Evolutionary conservation across 2,888 invertebrate species (phyloP), one percentile per base, ranked within the genome.

Genomic region (Euplagia quadripunctaria): DNA sequence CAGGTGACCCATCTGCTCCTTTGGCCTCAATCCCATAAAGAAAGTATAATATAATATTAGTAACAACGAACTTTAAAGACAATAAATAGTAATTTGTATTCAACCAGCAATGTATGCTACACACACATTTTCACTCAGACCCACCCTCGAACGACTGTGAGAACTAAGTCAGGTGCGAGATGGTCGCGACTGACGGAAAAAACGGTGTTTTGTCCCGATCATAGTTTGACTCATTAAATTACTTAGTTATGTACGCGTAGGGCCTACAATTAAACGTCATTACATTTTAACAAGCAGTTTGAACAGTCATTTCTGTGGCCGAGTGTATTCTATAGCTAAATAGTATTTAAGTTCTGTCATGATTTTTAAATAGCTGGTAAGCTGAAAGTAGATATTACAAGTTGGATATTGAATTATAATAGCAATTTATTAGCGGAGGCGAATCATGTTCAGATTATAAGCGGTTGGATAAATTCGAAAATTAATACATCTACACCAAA

Each of bases 181-280:
- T 49, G 72, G 75, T 77, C 77, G 80, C 77, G 81, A 31, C 77
- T 77, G 46, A 58, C 46, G 82, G 80, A 82, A 86, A 87, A 87
- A 85, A 82, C 86, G 83, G 89, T 92, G 93, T 93, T 93, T 90
- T 93, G 92, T 93, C 91, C 91, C 94, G 93, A 92, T 93, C 93
- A 89, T 90, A 90, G 93, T 92, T 94, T 91, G 92, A 89, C 91
- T 91, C 91, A 92, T 93, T 94, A 91, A 87, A 89, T 87, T 91
- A 90, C 87, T 92, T 82, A 89, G 84, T 88, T 90, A 93, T 92
- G 90, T 87, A 80, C 76, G 75, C 68, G 72, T 68, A 70, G 79
- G 80, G 80, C 70, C 74, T 71, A 73, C 89, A 90, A 90, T 91
- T 90, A 87, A 74, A 74, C 70, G 76, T 90, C 86, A 92, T 92